Evolutionary conservation across 2,888 invertebrate species (phyloP), one percentile per base, ranked within the genome.

Genomic region (Amiota communis): DNA sequence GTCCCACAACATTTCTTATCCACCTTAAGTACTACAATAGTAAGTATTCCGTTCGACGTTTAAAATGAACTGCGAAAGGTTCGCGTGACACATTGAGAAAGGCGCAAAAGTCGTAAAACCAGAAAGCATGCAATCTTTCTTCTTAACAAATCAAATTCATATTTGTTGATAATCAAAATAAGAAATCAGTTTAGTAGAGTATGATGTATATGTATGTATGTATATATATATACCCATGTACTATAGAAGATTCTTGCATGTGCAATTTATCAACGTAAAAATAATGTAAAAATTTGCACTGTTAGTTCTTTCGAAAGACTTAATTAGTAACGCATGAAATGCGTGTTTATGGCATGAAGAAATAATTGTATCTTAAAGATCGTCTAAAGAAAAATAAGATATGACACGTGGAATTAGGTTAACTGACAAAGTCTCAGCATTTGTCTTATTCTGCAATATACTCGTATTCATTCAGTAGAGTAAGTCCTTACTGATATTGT

Each of bases 211-310:
- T 12, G 12, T 53, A 53, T 12, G 6, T 53, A 61, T 12, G 8
- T 20, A 12, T 23, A 23, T 23, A 12, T 23, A 23, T 61, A 17
- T 20, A n/a, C n/a, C 8, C 13, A 17, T 23, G 61, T 23, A 61
- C 2, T 15, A 53, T 53, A n/a, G 46, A 8, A 57, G 68, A 36
- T 15, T 46, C 47, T 65, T 56, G 56, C 17, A 56, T 8, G 20
- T 59, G 47, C 46, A 70, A 65, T 57, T 70, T 72, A 64, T 53
- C 53, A 56, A 46, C n/a, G 46, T 23, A 9, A 48, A 65, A 23
- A 46, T 46, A 17, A 36, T 69, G 53, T n/a, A 23, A 13, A 53
- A 69, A 23, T 51, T 56, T 53, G 51, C 20, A 69, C 12, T 13
- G 46, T 9, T n/a, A 46, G 23, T 46, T 36, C 46, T 36, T 6